Base-by-base conservation (phyloP, 2,888 invertebrate species). In the Cataglyphis cursor region DNA sequence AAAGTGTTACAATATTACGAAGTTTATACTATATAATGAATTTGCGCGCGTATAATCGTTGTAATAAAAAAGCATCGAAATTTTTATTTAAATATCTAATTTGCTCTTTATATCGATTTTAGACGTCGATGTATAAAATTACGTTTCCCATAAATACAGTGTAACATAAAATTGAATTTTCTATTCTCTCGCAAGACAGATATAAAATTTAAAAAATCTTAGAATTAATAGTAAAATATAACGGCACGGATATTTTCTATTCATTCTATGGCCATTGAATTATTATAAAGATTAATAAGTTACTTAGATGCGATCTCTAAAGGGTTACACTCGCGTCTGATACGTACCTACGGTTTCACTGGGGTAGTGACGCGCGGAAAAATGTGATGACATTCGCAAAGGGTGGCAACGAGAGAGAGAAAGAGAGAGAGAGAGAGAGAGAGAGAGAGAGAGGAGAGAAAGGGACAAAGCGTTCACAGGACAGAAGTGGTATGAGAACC, bases 231-330 rank as follows among this genome's bases (percentile, higher is more conserved):
- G 18, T 12, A 48, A 48, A 6, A 44, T 44, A 44, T 15, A 15
- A 12, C 12, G n/a, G 35, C 21, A 24, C 24, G 38, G n/a, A 64
- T 64, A 31, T 44, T 61, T 9, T 3, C 6, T 24, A 24, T 24
- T 24, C 24, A 24, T 24, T 24, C 1, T 24, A 54, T 8, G 65
- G 1, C n/a, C 12, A 1, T 38, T n/a, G n/a, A 9, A 65, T 38
- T 38, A 51, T 51, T n/a, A 84, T 82, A 70, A 72, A 61, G 70
- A 84, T 87, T 86, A 88, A 91, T 90, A 90, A 91, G 87, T 90
- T 87, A 86, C 82, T 81, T 66, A 82, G 65, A 66, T 38, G 15
- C 6, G 72, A 64, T 73, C 62, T 82, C 81, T 83, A 84, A 84
- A 64, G 82, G 80, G 76, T 84, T 65, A 65, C 35, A 72, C 61